Conservation (phyloP, 2,797 vertebrate species). For the Onychomys arenicola region DNA sequence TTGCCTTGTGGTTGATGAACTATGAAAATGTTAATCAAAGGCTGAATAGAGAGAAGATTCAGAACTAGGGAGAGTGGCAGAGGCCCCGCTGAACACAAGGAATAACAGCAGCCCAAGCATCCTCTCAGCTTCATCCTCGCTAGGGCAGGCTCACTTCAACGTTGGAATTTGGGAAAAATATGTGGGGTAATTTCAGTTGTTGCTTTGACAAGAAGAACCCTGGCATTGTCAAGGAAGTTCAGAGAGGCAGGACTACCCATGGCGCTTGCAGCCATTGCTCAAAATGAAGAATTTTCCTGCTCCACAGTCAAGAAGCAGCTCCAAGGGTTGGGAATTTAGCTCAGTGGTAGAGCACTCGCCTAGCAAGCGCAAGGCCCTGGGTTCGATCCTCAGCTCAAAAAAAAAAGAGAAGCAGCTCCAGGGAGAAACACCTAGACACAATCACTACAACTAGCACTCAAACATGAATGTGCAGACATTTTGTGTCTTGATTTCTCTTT, state of each 20-base stretch:
- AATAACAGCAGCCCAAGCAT: accelerated
- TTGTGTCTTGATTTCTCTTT: neutral
- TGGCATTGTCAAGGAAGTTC: neutral
- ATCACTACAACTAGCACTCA: neutral
- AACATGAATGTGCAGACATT: neutral
- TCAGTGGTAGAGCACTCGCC: no score
- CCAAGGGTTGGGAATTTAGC: no score
- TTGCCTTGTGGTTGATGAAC: neutral
- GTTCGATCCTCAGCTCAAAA: no score
- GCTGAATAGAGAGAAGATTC: neutral
- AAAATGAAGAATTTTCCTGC: neutral
- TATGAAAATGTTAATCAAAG: neutral
- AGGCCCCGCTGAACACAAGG: neutral
- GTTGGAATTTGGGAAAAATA: neutral
- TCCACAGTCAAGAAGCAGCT: neutral
- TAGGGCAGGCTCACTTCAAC: no score
- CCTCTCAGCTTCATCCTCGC: neutral
- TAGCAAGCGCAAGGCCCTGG: no score
- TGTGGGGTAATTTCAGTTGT: neutral
- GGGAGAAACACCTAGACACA: neutral
- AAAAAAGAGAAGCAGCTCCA: neutral
- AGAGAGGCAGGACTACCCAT: neutral
- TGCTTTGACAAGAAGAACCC: neutral
- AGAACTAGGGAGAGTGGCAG: neutral
- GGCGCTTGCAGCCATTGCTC: neutral